Evolutionary conservation across 2,797 vertebrate genomes (phyloP).

Genomic region (Eurystomus glaucurus): DNA sequence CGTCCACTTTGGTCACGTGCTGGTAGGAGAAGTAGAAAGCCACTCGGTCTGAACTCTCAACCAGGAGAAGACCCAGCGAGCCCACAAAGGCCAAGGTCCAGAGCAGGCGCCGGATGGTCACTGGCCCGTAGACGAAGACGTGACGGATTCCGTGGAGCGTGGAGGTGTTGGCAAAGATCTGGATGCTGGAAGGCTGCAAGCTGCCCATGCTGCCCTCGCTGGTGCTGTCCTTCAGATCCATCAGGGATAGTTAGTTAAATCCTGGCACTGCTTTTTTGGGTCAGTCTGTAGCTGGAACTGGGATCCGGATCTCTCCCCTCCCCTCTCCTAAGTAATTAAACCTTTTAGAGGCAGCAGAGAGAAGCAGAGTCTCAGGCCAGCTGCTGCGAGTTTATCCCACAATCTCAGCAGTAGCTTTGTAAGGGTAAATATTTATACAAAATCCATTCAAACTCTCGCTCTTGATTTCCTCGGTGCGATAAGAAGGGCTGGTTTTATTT

Average conservation of each 20-base stretch:
- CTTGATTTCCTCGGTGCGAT: constrained; percentile 85
- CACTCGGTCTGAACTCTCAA: constrained; percentile 94
- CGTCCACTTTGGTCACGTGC: constrained; percentile 95
- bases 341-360: constrained; percentile 13
- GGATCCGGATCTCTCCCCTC: constrained; percentile 31
- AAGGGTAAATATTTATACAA: constrained; percentile 84
- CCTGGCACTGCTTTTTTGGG: constrained; percentile 13
- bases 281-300: constrained; percentile 38
- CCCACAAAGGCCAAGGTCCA: constrained; percentile 94
- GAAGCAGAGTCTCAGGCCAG: constrained; percentile 64
- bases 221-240: constrained; percentile 96
- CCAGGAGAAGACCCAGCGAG: constrained; percentile 90
- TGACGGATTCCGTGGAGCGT: constrained; percentile 95
- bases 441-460: constrained; percentile 89
- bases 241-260: constrained; percentile 74
- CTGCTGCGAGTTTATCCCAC: constrained; percentile 79
- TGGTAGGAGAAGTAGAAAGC: constrained; percentile 97
- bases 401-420: constrained; percentile 73
- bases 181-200: constrained; percentile 91
- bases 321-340: constrained; percentile 34
- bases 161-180: constrained; percentile 93
- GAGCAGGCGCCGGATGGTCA: constrained; percentile 90
- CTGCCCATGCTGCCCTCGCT: constrained; percentile 92
- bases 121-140: constrained; percentile 91
- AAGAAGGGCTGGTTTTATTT: constrained; percentile 88